These are phyloP conservation scores for Gobio occitaniae DNA, from an alignment of 2,797 vertebrate genomes.

Conservation along the genomic window DNA sequence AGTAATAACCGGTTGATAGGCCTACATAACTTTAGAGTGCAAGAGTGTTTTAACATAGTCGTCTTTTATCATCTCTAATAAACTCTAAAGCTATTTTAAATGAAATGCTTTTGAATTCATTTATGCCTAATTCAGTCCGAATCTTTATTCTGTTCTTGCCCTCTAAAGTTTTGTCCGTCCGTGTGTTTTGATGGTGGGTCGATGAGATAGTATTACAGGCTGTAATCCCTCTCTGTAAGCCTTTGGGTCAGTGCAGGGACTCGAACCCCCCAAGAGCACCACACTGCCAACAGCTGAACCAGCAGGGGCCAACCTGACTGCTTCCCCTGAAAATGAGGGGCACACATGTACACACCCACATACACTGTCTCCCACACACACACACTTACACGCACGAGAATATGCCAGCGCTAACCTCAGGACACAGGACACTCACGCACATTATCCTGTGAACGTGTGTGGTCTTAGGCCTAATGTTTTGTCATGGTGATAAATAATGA, in stretches of 20 bases:
- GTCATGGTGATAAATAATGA: slow-evolving; percentile 49
- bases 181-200: slow-evolving; percentile 54
- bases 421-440: slow-evolving; percentile 24
- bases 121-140: not conserved
- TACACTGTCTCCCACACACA: slow-evolving; percentile 3
- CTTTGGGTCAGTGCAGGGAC: slow-evolving; percentile 52
- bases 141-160: slow-evolving; percentile 1
- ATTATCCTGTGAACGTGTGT: slow-evolving; percentile 39
- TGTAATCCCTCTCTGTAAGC: slow-evolving; percentile 56
- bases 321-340: slow-evolving; percentile 46
- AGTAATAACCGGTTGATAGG: not conserved
- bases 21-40: not conserved
- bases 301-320: slow-evolving; percentile 57
- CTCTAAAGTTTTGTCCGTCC: slow-evolving; percentile 18
- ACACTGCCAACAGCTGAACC: slow-evolving; percentile 64
- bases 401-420: slow-evolving; percentile 10
- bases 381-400: not conserved
- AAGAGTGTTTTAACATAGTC: not conserved
- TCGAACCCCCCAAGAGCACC: slow-evolving; percentile 51
- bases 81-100: not conserved
- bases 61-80: not conserved
- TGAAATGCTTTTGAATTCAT: not conserved
- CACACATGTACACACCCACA: slow-evolving; percentile 15
- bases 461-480: slow-evolving; percentile 43
- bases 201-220: slow-evolving; percentile 58